phyloP scores from a whole-genome alignment of 2,797 vertebrate genomes.

The Mareca strepera region DNA sequence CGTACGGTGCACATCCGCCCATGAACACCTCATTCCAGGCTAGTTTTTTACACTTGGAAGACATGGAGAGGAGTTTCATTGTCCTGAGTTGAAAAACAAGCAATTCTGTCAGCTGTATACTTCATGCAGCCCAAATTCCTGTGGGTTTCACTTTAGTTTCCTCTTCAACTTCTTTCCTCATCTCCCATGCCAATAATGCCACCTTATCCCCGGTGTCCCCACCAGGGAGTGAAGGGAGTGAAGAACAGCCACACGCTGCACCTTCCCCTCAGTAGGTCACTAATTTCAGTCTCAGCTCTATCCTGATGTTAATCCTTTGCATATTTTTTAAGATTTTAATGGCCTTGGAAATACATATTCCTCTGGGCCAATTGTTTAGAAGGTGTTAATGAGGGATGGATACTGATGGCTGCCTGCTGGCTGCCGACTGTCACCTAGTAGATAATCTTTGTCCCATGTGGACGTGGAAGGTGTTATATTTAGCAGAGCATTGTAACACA shows the following conservation, averaged over 20 bases:
- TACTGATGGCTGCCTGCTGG: neutral
- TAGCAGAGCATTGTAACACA: neutral
- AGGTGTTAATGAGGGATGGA: neutral
- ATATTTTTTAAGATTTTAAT: neutral
- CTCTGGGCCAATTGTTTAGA: neutral
- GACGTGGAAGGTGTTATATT: neutral
- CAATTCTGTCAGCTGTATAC: neutral
- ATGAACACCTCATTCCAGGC: neutral
- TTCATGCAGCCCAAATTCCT: neutral
- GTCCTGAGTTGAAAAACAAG: neutral
- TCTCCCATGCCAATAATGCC: neutral
- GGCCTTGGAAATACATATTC: neutral
- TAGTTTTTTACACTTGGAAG: neutral
- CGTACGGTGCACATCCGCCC: fast-evolving
- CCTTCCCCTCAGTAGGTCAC: neutral
- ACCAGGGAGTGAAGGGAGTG: no score
- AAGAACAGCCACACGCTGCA: neutral
- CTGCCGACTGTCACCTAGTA: constrained; percentile 8
- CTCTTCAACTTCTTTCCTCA: neutral
- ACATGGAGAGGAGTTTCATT: neutral
- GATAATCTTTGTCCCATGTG: neutral
- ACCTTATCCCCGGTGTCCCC: neutral
- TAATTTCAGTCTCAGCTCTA: neutral
- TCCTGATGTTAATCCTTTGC: neutral
- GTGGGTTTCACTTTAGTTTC: neutral